Evolutionary conservation across 1,140 invertebrate species (phyloP), one percentile per base, ranked within the genome.

Genomic region (Thereuonema tuberculata): DNA sequence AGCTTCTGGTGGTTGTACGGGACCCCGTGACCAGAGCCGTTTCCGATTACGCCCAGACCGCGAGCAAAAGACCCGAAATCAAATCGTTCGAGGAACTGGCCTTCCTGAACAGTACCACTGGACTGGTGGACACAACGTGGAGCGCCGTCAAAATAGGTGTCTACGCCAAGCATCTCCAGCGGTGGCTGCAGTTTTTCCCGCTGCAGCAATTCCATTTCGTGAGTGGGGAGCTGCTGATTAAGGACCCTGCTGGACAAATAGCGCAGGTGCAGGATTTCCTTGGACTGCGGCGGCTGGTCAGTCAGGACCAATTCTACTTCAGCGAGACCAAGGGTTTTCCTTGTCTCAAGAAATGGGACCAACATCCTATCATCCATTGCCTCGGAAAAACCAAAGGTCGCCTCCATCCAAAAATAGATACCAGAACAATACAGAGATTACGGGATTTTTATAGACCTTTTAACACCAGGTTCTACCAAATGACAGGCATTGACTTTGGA

Each of bases 381-480:
- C 64, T 80, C 27, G 76, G 74, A 14, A 76, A 74, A 62, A 74
- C 77, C 2, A 80, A 80, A 67, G 78, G 78, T 1, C 64, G 78
- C 12, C 65, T 65, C 15, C 78, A 80, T 65, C 77, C 77, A 5
- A 77, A 81, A 56, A 87, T 96, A 58, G 79, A 87, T 66, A 76
- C 80, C 0, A 72, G 76, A 43, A 84, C 85, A 31, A 75, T 93
- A 57, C 77, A 85, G 64, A 76, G 82, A 60, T 78, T 97, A 26
- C 76, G 84, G 64, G 84, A 93, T 68, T 96, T 95, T 72, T 97
- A 92, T 72, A 78, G 84, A 67, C 90, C 90, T 0, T 92, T 89
- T 70, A 97, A 96, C 76, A 80, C 84, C 67, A 84, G 85, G 69
- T 93, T 97, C 75, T 96, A 92, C 74, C 83, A 88, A 69, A 78